These are phyloP conservation scores for Pteruthius melanotis DNA, from an alignment of 2,113 vertebrate species.

Conservation along the genomic window DNA sequence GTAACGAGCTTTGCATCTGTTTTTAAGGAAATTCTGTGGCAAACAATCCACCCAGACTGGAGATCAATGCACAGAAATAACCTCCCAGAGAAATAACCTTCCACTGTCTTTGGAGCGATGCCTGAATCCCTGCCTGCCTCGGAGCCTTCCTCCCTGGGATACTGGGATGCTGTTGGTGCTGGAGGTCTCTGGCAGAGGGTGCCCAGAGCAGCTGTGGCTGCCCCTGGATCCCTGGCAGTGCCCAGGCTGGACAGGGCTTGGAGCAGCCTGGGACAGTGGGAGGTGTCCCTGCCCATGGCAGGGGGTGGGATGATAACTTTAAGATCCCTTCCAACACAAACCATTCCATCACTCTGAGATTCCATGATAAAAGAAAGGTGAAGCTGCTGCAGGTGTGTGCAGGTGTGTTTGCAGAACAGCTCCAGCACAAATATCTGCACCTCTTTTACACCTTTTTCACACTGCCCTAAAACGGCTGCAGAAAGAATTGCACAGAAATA, in stretches of 20 bases:
- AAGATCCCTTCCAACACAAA: neutral
- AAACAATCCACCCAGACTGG: accelerated
- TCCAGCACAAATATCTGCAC: neutral
- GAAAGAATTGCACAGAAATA: neutral
- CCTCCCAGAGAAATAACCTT: neutral
- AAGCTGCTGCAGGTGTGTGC: neutral
- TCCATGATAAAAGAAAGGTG: neutral
- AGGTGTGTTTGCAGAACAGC: neutral
- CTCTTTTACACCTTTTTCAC: neutral
- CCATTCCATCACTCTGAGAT: neutral
- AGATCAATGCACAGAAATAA: neutral
- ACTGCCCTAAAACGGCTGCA: too few relatives aligned
- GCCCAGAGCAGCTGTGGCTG: neutral
- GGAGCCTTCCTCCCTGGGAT: neutral
- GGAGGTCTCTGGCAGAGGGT: neutral
- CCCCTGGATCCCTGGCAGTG: neutral
- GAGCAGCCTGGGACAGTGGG: neutral
- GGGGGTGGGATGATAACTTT: neutral
- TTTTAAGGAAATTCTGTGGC: neutral
- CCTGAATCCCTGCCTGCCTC: neutral
- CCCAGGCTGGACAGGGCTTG: accelerated
- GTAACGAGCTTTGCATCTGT: neutral
- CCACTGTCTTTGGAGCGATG: neutral
- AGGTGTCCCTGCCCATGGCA: neutral
- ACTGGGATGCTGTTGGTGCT: neutral